Conservation (phyloP, 2,888 invertebrate genomes). For the Empis stercorea region DNA sequence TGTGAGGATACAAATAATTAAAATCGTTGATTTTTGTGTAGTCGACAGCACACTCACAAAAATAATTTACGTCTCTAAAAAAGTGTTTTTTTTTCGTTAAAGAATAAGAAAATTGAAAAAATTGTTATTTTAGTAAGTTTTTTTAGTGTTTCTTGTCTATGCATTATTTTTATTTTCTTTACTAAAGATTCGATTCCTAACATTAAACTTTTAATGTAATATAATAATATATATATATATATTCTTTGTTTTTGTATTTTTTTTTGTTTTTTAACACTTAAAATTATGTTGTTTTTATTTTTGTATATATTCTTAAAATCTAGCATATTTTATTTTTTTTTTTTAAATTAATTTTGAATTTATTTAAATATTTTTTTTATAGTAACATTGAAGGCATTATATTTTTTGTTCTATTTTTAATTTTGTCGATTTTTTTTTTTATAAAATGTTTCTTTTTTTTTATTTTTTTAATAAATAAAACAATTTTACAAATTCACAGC, state of each 20-base stretch:
- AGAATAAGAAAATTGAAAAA: no score
- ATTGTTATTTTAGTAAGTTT: no score
- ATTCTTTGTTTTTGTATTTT: not conserved
- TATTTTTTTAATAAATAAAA: not conserved
- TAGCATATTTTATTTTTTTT: not conserved
- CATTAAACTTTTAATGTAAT: not conserved
- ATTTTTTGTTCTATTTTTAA: not conserved
- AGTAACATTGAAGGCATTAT: constrained; percentile 1
- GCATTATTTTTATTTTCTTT: no score
- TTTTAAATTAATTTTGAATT: not conserved
- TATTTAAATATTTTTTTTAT: not conserved
- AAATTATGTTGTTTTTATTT: not conserved
- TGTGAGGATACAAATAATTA: no score
- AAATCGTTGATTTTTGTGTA: no score
- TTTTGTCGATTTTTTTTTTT: not conserved
- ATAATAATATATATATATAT: no score
- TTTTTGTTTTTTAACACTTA: not conserved
- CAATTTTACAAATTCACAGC: constrained; percentile 1
- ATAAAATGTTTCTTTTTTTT: not conserved
- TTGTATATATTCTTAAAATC: not conserved
- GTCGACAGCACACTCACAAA: no score
- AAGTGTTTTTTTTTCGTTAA: no score
- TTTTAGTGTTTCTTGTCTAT: no score
- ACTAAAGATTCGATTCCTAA: not conserved
- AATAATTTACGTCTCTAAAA: no score